Conservation (phyloP, 2,888 invertebrate genomes). For the Eledone cirrhosa region DNA sequence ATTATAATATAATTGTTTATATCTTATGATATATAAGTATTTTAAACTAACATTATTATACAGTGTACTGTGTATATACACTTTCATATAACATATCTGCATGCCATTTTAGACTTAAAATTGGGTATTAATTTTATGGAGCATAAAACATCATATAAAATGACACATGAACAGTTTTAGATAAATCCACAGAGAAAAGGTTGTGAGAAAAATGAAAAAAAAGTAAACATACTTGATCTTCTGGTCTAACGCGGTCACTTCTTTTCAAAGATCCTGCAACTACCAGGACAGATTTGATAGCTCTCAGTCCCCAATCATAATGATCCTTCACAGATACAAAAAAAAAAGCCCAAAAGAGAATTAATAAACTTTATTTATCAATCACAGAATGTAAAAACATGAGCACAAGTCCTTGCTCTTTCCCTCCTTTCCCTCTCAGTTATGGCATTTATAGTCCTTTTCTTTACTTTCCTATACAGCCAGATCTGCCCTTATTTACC, state of each 20-base stretch:
- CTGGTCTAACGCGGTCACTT: slow-evolving; percentile 91
- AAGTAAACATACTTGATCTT: slow-evolving; percentile 81
- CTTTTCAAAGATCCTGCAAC: slow-evolving; percentile 95
- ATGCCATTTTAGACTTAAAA: too few species aligned
- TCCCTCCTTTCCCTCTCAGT: too few species aligned
- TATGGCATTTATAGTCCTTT: too few species aligned
- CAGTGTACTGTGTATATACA: too few species aligned
- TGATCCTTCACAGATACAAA: slow-evolving; percentile 77
- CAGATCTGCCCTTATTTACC: too few species aligned
- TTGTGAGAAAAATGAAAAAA: not conserved
- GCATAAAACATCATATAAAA: too few species aligned
- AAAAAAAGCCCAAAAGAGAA: not conserved
- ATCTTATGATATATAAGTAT: too few species aligned
- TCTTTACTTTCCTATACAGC: too few species aligned
- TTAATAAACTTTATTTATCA: not conserved
- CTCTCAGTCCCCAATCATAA: slow-evolving; percentile 94
- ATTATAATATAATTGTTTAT: not conserved
- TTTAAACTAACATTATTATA: too few species aligned
- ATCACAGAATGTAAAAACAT: not conserved
- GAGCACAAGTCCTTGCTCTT: too few species aligned
- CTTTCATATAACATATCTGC: too few species aligned
- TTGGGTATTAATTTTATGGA: too few species aligned
- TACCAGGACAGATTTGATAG: slow-evolving; percentile 94
- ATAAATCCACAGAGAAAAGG: not conserved
- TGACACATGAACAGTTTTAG: not conserved